phyloP scores from a whole-genome alignment of 2,888 invertebrate genomes.

The Scaptomyza polygonia region DNA sequence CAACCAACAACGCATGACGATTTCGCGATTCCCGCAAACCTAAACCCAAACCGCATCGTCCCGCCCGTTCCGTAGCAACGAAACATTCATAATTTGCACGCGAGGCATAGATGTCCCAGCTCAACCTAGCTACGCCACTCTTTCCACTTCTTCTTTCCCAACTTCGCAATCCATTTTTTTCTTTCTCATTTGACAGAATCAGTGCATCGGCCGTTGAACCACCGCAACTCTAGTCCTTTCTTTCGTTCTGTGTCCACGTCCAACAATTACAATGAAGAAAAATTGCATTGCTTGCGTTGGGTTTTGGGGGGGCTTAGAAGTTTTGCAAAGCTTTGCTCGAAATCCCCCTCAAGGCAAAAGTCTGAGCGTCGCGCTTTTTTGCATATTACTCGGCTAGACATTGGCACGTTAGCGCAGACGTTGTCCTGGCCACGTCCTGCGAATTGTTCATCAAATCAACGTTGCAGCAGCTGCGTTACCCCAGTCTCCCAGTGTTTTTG shows the following conservation, averaged over 20 bases:
- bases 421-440: slow-evolving; percentile 50
- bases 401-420: slow-evolving; percentile 64
- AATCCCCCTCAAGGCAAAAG: slow-evolving; percentile 73
- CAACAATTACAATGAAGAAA: slow-evolving; percentile 78
- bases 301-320: not conserved
- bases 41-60: no score
- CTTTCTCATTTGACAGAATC: slow-evolving; percentile 46
- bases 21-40: slow-evolving; percentile 10
- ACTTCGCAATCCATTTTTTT: not conserved
- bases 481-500: not conserved
- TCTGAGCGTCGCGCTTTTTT: slow-evolving; percentile 64
- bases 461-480: slow-evolving; percentile 67
- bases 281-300: slow-evolving; percentile 62
- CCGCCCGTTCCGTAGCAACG: not conserved
- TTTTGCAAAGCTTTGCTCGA: slow-evolving; percentile 27
- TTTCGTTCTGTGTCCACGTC: slow-evolving; percentile 8
- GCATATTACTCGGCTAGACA: slow-evolving; percentile 71
- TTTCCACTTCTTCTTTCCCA: not conserved
- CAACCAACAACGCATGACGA: slow-evolving; percentile 34
- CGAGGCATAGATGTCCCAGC: slow-evolving; percentile 35
- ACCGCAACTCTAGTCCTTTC: slow-evolving; percentile 15
- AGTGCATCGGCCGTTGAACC: slow-evolving; percentile 55
- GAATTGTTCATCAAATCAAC: slow-evolving; percentile 78
- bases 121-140: not conserved
- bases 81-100: slow-evolving; percentile 68